These are phyloP conservation scores for Eulemur coronatus DNA, from an alignment of 2,797 vertebrate species.

Conservation along the genomic window DNA sequence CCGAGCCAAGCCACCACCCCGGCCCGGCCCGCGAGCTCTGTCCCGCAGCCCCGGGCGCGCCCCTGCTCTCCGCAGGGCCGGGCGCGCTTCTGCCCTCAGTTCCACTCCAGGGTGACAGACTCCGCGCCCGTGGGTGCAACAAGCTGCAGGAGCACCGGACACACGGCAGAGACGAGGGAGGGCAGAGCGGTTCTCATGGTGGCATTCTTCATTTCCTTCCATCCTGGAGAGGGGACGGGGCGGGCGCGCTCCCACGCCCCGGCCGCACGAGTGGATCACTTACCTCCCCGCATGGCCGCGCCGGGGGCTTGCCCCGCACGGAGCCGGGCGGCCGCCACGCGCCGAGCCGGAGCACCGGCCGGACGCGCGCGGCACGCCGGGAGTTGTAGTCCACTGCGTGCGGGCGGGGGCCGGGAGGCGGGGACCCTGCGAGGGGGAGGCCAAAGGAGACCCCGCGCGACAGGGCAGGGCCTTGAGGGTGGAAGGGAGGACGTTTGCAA, in stretches of 20 bases:
- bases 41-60: not conserved
- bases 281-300: slow-evolving; percentile 78
- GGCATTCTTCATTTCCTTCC: slow-evolving; percentile 12
- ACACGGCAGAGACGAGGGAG: not conserved
- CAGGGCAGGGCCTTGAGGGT: too few relatives aligned
- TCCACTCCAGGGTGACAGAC: not conserved
- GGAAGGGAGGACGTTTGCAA: not conserved
- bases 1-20: not conserved
- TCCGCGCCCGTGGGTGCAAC: not conserved
- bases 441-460: not conserved
- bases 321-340: slow-evolving; percentile 64
- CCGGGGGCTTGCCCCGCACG: slow-evolving; percentile 70
- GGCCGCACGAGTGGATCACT: slow-evolving; percentile 62
- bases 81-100: not conserved
- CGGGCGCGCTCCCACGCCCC: not conserved
- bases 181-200: not conserved
- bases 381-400: slow-evolving; percentile 77
- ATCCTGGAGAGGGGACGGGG: not conserved
- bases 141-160: not conserved
- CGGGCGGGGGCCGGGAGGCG: not conserved
- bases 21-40: not conserved
- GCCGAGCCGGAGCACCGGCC: slow-evolving; percentile 55
- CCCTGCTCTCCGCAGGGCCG: not conserved
- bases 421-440: not conserved
- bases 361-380: slow-evolving; percentile 75